A percentile compares a stretch with the other conserved stretches of the same genome.
phyloP scores from a whole-genome alignment of 2,113 vertebrate species.

The Phaethon lepturus region DNA sequence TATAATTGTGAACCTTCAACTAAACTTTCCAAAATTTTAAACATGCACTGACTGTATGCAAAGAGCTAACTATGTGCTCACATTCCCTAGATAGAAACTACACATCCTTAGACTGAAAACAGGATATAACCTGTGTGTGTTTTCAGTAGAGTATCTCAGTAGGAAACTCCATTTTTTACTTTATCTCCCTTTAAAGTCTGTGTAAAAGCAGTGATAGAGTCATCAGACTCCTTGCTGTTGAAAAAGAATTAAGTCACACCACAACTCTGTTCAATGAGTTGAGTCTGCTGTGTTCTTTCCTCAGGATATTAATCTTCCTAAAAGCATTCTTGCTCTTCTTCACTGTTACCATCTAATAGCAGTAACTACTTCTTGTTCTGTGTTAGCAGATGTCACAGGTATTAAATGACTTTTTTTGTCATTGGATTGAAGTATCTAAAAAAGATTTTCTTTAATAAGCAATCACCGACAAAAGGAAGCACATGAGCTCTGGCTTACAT shows the following conservation, averaged over 20 bases:
- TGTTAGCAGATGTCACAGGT: constrained; percentile 61
- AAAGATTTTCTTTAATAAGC: constrained; percentile 27
- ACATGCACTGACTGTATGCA: not conserved
- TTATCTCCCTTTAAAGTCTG: not conserved
- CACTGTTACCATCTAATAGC: constrained; percentile 47
- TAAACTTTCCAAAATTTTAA: not conserved
- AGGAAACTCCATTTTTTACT: not conserved
- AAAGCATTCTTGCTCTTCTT: constrained; percentile 58
- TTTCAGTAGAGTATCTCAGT: not conserved
- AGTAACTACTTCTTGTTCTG: constrained; percentile 70
- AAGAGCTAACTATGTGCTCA: not conserved
- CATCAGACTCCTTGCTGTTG: not conserved
- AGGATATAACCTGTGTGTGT: not conserved
- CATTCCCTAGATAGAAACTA: not conserved
- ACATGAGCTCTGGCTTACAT: not conserved
- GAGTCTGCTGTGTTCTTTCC: constrained; percentile 10
- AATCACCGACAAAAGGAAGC: constrained; percentile 10
- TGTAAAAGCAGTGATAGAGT: not conserved
- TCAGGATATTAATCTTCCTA: constrained; percentile 65
- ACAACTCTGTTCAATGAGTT: constrained; percentile 15
- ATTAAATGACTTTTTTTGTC: constrained; percentile 36
- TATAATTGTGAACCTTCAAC: not conserved
- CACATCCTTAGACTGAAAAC: not conserved
- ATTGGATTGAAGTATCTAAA: constrained; percentile 30
- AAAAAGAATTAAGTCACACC: constrained; percentile 14